Evolutionary conservation across 2,888 invertebrate genomes (phyloP), one percentile per base, ranked within the genome.

Genomic region (Patella caerulea): DNA sequence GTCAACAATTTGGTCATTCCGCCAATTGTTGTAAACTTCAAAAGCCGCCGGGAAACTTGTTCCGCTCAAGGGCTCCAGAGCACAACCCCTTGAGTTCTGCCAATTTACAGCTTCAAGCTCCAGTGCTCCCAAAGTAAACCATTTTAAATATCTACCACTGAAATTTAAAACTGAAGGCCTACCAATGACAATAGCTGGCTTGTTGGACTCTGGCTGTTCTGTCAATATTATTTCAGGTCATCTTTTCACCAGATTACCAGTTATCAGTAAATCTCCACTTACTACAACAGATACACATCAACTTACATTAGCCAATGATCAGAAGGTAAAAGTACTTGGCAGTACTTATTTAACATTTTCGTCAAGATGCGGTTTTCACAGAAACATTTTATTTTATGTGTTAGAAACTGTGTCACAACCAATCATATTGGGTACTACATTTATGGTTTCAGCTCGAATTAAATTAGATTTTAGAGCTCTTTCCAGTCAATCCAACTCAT

Each of bases 1-100:
- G 59, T 59, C 19, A n/a, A n/a, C 59, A 59, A 59, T n/a, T n/a
- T 59, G 59, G 59, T 59, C 59, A 59, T 15, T n/a, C 59, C 17
- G 59, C 9, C 9, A 12, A 59, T 59, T n/a, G 59, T n/a, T 59
- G 59, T 59, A 59, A 14, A 65, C 34, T 34, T 34, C 34, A 34
- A 34, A 11, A 19, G 65, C 11, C 11, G 11, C 19, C n/a, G 65
- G 65, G 65, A 65, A 65, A 65, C 65, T 19, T 24, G 19, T 19
- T 65, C 19, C 3, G 65, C 65, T 65, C 65, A 65, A 65, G 65
- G 24, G 65, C 19, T n/a, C 9, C 65, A 19, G 65, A 65, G 65
- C 65, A 65, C 65, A 19, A n/a, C 7, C 65, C 65, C 65, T 65
- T 65, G 65, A 65, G 65, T 34, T 34, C 65, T 19, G 65, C 24